Evolutionary conservation across 2,888 invertebrate genomes (phyloP), one percentile per base, ranked within the genome.

Genomic region (Ornithoptera alexandrae): DNA sequence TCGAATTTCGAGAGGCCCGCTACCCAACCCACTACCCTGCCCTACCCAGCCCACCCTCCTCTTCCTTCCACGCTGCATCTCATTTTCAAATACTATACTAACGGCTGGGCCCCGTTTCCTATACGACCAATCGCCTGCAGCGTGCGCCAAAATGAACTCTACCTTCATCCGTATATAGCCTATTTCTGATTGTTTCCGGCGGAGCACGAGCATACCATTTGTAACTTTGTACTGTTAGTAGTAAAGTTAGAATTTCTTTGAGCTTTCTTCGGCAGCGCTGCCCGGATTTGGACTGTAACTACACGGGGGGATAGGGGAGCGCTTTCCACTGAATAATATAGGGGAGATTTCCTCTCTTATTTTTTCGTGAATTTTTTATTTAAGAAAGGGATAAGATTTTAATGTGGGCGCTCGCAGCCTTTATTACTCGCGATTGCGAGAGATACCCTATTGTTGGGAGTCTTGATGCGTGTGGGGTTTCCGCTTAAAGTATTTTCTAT

Each of bases 351-450:
- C 85, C 84, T 82, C 84, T 88, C 86, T 87, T 88, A 88, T 90
- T 90, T 92, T 92, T 92, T 92, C 90, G 91, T 91, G 92, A 92
- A 89, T 92, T 91, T 92, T 92, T 91, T 92, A 92, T 92, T 92
- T 92, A 92, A 92, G 92, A 92, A 92, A 92, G 88, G 92, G 92
- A 92, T 92, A 92, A 92, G 92, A 92, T 91, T 92, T 92, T 92
- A 92, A 92, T 92, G 92, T 92, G 89, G 89, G 86, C 84, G 86
- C 88, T 86, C 83, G 81, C 78, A 76, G 85, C 86, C 88, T 89
- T 92, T 92, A 92, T 92, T 92, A 91, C 90, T 87, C 73, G 81
- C 84, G 89, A 88, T 89, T 88, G 85, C 85, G 88, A 89, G 86
- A 87, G 89, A 87, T 87, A 82, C 81, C 79, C 86, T 79, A 90